A percentile compares a stretch with the other conserved stretches of the same genome.
These are phyloP conservation scores for Hyposmocoma kahamanoa DNA, from an alignment of 1,140 invertebrate genomes.

Conservation along the genomic window DNA sequence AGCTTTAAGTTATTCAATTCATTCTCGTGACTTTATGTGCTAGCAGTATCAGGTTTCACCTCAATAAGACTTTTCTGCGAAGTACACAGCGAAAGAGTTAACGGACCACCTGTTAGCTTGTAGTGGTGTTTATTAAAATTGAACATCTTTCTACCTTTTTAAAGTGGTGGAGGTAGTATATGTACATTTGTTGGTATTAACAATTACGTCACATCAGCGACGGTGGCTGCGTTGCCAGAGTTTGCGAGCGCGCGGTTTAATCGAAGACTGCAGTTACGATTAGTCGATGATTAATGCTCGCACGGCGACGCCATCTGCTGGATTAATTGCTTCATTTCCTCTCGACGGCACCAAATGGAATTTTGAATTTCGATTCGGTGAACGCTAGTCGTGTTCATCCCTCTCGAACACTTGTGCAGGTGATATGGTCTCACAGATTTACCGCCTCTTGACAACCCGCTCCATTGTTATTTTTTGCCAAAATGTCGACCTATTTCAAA, in stretches of 20 bases:
- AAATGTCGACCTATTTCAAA: neutral
- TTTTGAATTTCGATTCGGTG: conserved; percentile 63
- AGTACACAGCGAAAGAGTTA: conserved; percentile 3
- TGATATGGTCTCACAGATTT: conserved; percentile 34
- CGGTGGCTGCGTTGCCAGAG: conserved; percentile 12
- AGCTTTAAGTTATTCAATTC: no score
- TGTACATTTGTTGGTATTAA: neutral
- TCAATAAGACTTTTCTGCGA: no score
- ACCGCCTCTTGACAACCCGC: conserved; percentile 21
- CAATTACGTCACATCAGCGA: neutral
- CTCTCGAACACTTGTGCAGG: conserved; percentile 41
- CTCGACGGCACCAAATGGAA: conserved; percentile 67
- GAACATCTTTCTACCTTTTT: neutral
- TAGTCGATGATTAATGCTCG: conserved; percentile 72
- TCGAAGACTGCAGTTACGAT: conserved; percentile 72
- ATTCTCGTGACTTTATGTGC: no score
- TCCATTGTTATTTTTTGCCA: neutral
- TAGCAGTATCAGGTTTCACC: no score
- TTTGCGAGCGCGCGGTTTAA: conserved; percentile 48
- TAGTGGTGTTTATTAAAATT: conserved; percentile 3
- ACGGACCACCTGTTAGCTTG: neutral
- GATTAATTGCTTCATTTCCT: conserved; percentile 73
- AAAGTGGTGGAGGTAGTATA: no score
- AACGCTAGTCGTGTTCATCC: conserved; percentile 61
- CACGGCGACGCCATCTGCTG: conserved; percentile 68